Percentiles rank a stretch among this genome's conserved stretches.
These are phyloP conservation scores for Lagenorhynchus albirostris DNA, from an alignment of 2,113 vertebrate genomes.

Conservation along the genomic window DNA sequence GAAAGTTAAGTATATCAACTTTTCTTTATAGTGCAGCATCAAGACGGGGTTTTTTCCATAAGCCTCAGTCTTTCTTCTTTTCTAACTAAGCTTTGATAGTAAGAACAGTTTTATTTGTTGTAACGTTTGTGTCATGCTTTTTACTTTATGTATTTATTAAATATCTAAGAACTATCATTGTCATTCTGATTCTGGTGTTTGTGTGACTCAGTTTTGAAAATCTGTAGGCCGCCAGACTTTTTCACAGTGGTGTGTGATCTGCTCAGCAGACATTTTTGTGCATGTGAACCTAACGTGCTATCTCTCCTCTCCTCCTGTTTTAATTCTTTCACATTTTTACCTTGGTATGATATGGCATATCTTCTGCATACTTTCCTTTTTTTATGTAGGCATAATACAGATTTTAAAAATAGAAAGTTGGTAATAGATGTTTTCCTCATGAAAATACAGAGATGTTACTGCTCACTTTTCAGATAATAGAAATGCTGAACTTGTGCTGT, in stretches of 20 bases:
- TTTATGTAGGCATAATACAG: background rate
- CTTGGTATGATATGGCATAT: background rate
- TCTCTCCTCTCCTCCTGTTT: background rate
- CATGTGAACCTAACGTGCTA: background rate
- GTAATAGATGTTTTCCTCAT: background rate
- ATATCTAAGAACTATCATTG: background rate
- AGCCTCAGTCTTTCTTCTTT: background rate
- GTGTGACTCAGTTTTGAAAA: constrained; percentile 25
- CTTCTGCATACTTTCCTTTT: background rate
- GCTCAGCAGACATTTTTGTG: background rate
- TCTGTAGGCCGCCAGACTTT: background rate
- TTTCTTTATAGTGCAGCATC: background rate
- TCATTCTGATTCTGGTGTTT: background rate
- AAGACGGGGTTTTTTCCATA: background rate
- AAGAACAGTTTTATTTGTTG: constrained; percentile 18
- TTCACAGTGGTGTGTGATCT: background rate
- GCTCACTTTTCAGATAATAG: background rate
- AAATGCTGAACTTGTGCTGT: background rate
- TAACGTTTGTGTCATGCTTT: background rate
- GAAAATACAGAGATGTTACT: background rate
- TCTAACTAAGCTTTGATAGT: background rate
- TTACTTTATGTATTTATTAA: background rate
- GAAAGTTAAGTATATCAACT: background rate
- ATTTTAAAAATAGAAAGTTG: background rate
- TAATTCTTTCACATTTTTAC: background rate